Base-by-base conservation (phyloP, 2,113 vertebrate species). In the Thunnus maccoyii region DNA sequence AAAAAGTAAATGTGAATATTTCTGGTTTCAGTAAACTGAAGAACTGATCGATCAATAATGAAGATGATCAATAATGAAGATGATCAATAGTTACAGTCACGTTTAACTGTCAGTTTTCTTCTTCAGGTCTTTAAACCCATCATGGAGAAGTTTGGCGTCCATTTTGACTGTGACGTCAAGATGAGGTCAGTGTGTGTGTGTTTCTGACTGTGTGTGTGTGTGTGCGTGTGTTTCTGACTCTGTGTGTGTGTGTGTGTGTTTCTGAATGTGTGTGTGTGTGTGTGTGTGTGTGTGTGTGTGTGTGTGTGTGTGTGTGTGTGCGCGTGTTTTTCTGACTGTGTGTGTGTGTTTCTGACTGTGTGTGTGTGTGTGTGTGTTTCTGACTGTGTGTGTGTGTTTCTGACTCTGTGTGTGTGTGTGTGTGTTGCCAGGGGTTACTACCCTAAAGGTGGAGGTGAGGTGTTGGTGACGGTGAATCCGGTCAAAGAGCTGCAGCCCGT, bases 51-150 rank as follows among this genome's bases (percentile, higher is more conserved):
- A 15, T 67, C 30, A 30, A 52, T 32, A 25, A 9, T 36, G 52
- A 30, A 30, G 27, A 30, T 30, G 27, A 30, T 30, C 27, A 30
- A 52, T 32, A 25, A 9, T 36, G 52, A 30, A 30, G 27, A 30
- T 30, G 27, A 30, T 30, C 27, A 30, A 3, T 30, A 30, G 27
- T 30, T 30, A 22, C 22, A 22, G 22, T 22, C 22, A 22, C 22
- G 22, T 22, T 22, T 22, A 30, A 30, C 27, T 3, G 4, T 30
- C n/a, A 0, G 0, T 50, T n/a, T 83, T 56, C 54, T 66, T 91
- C 92, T 76, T 77, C 92, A 99, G 98, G 96, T 99, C 54, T 99
- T 99, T 85, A 99, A 98, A 93, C 97, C 98, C 20, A 94, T 98
- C 10, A 86, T 94, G 22, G 98, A 99, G 87, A 97, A 94, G 88